Conservation (phyloP, 2,797 vertebrate species). For the Hippoglossus hippoglossus region DNA sequence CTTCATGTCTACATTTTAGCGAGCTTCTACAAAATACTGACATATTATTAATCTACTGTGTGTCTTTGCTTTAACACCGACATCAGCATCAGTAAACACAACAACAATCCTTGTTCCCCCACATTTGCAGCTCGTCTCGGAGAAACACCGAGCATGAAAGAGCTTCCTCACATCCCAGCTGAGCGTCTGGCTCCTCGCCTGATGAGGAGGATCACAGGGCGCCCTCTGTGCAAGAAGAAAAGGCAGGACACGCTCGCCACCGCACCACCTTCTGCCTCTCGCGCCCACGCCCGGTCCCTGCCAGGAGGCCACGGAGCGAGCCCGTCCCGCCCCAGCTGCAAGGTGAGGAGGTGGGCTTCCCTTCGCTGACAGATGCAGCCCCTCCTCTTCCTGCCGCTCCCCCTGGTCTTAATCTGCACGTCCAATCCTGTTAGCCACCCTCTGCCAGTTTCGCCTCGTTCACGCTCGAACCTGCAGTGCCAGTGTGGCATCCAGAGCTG, state of each 20-base stretch:
- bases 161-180: conserved; percentile 53
- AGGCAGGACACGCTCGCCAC: conserved; percentile 20
- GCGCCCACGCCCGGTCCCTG: conserved; percentile 36
- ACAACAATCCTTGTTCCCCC: neutral
- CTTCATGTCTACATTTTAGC: too few relatives aligned
- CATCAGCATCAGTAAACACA: conserved; percentile 13
- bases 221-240: conserved; percentile 48
- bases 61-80: neutral
- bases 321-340: conserved; percentile 38
- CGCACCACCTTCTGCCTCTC: conserved; percentile 44
- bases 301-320: conserved; percentile 29
- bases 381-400: conserved; percentile 7
- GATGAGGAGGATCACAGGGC: conserved; percentile 57
- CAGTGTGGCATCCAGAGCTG: conserved; percentile 33
- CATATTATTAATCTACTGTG: neutral
- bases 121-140: conserved; percentile 14
- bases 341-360: conserved; percentile 52
- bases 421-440: conserved; percentile 73
- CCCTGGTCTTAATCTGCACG: conserved; percentile 66
- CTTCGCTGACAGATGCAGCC: conserved; percentile 61
- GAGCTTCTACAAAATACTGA: neutral
- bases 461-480: conserved; percentile 37
- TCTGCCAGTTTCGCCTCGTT: conserved; percentile 49
- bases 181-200: conserved; percentile 54
- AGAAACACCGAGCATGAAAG: conserved; percentile 41